phyloP scores from a whole-genome alignment of 1,140 invertebrate species.

The Formica selysi region DNA sequence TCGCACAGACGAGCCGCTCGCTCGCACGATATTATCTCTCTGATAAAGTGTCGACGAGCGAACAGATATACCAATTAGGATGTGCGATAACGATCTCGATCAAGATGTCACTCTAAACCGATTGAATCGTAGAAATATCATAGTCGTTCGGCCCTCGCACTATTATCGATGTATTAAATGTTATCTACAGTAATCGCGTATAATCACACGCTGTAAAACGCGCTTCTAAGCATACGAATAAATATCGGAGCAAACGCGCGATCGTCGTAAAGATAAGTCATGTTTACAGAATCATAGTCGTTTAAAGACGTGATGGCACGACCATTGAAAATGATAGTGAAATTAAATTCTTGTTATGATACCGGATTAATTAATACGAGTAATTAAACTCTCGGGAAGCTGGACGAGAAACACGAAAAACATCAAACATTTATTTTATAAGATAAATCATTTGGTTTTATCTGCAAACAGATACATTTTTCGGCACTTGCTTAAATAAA shows the following conservation, averaged over 20 bases:
- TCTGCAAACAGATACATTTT: constrained; percentile 19
- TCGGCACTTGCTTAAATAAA: not conserved
- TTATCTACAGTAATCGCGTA: constrained; percentile 23
- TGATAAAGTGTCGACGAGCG: constrained; percentile 72
- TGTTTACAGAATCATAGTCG: not conserved
- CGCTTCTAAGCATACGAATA: not conserved
- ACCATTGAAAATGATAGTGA: constrained; percentile 3
- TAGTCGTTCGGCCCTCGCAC: not conserved
- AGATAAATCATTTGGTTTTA: not conserved
- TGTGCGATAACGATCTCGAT: constrained; percentile 60
- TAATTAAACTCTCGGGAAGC: constrained; percentile 24
- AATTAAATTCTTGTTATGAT: constrained; percentile 30
- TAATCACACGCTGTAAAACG: constrained; percentile 43
- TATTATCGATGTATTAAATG: constrained; percentile 33
- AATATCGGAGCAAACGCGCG: constrained; percentile 3
- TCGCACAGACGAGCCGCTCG: constrained; percentile 65
- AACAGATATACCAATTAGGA: constrained; percentile 69
- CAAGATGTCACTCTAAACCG: constrained; percentile 30
- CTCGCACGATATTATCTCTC: constrained; percentile 73
- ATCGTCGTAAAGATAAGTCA: constrained; percentile 48
- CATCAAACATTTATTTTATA: not conserved
- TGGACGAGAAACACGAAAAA: constrained; percentile 8
- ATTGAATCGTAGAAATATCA: constrained; percentile 58
- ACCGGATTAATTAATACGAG: constrained; percentile 58
- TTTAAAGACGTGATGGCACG: constrained; percentile 19